phyloP scores from a whole-genome alignment of 2,888 invertebrate species.

The Lasioglossum pauxillum region DNA sequence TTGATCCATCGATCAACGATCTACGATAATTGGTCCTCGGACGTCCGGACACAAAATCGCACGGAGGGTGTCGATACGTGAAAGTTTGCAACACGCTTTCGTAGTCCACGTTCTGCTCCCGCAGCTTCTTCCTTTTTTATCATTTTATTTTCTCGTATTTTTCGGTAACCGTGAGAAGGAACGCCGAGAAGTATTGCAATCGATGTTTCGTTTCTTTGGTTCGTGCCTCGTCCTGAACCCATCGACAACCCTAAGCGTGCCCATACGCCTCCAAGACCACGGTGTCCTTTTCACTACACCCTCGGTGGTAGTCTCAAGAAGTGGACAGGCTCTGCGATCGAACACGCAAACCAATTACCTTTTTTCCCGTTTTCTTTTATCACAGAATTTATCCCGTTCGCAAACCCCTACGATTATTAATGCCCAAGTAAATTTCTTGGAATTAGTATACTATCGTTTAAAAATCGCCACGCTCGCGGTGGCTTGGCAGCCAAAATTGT shows the following conservation, averaged over 20 bases:
- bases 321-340: not conserved
- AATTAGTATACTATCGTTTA: conserved; percentile 5
- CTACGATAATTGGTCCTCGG: conserved; percentile 56
- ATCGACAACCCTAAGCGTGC: not conserved
- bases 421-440: not conserved
- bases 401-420: not conserved
- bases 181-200: conserved; percentile 22
- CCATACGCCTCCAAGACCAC: not conserved
- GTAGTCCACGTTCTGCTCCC: conserved; percentile 1
- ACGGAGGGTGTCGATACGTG: conserved; percentile 19
- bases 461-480: conserved; percentile 2
- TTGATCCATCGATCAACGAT: conserved; percentile 39
- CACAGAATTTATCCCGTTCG: conserved; percentile 7
- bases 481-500: conserved; percentile 7
- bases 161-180: conserved; percentile 22
- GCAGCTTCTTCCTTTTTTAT: not conserved
- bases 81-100: conserved; percentile 16
- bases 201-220: conserved; percentile 17
- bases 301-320: not conserved
- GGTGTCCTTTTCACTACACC: not conserved
- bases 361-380: not conserved
- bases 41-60: conserved; percentile 46
- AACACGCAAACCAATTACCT: not conserved
- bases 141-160: not conserved
- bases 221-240: conserved; percentile 19